Percentiles rank a stretch among this genome's conserved stretches.
Conservation (phyloP, 2,797 vertebrate genomes). For the Oryzias sinensis region DNA sequence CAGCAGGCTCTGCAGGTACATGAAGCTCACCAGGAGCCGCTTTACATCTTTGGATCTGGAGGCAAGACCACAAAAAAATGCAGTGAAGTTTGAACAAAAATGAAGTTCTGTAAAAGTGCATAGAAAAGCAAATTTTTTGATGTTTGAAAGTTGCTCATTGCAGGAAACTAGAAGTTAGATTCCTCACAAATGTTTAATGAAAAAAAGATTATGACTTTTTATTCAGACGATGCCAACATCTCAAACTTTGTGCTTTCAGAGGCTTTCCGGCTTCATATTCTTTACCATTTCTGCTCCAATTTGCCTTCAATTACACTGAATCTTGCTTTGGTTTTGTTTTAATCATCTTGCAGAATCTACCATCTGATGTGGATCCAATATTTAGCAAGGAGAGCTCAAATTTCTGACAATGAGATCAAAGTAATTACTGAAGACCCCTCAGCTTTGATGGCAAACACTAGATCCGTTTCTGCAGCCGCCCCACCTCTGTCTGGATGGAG, state of each 20-base stretch:
- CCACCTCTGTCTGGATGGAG: slow-evolving; percentile 91
- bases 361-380: neutral
- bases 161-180: neutral
- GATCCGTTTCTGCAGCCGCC: slow-evolving; percentile 14
- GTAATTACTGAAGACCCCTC: too few relatives aligned
- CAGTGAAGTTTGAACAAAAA: neutral
- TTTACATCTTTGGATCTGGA: slow-evolving; percentile 94
- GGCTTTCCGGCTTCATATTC: neutral
- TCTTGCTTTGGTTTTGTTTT: slow-evolving; percentile 1
- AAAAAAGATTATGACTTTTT: too few relatives aligned
- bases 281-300: neutral
- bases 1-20: slow-evolving; percentile 95
- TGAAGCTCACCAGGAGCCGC: slow-evolving; percentile 93
- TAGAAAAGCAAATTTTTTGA: neutral
- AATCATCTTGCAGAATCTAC: neutral
- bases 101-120: neutral
- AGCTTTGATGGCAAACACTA: too few relatives aligned
- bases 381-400: too few relatives aligned
- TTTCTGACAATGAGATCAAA: too few relatives aligned
- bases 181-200: neutral
- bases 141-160: too few relatives aligned
- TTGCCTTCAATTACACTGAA: slow-evolving; percentile 13
- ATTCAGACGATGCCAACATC: neutral
- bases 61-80: neutral
- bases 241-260: neutral